These are phyloP conservation scores for Eueremaeus valkanovi DNA, from an alignment of 2,888 invertebrate genomes.

Conservation along the genomic window DNA sequence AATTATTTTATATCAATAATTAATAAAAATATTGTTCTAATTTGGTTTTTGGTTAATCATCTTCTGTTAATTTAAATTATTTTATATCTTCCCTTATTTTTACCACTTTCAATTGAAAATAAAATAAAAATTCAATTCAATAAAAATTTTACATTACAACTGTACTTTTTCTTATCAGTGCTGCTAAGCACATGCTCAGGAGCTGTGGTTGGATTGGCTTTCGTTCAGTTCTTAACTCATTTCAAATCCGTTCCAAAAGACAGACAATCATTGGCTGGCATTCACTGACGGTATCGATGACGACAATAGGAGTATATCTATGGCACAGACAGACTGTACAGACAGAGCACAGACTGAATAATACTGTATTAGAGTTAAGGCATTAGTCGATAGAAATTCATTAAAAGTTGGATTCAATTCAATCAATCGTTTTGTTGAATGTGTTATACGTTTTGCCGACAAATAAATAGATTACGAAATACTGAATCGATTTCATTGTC, in stretches of 20 bases:
- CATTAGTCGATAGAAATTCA: not conserved
- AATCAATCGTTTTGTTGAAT: slow-evolving; percentile 7
- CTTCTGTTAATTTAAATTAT: too few species aligned
- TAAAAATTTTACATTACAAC: too few species aligned
- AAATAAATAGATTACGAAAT: not conserved
- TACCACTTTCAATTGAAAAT: too few species aligned
- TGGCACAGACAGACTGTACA: not conserved
- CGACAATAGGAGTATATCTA: not conserved
- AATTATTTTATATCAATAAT: too few species aligned
- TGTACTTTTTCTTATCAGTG: too few species aligned
- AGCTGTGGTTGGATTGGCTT: not conserved
- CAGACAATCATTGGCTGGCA: not conserved
- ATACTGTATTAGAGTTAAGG: not conserved
- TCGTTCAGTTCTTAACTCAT: not conserved
- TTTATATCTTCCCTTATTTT: too few species aligned
- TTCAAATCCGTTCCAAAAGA: not conserved
- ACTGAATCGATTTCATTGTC: not conserved
- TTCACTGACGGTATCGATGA: not conserved
- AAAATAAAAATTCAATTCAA: too few species aligned
- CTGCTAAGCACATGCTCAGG: too few species aligned
- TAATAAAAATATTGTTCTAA: too few species aligned
- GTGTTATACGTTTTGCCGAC: not conserved
- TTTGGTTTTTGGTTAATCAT: too few species aligned
- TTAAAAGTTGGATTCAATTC: not conserved
- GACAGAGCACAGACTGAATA: slow-evolving; percentile 4